A percentile compares a stretch with the other conserved stretches of the same genome.
Conservation (phyloP, 2,888 invertebrate species). For the Himalopsyche tibetana region DNA sequence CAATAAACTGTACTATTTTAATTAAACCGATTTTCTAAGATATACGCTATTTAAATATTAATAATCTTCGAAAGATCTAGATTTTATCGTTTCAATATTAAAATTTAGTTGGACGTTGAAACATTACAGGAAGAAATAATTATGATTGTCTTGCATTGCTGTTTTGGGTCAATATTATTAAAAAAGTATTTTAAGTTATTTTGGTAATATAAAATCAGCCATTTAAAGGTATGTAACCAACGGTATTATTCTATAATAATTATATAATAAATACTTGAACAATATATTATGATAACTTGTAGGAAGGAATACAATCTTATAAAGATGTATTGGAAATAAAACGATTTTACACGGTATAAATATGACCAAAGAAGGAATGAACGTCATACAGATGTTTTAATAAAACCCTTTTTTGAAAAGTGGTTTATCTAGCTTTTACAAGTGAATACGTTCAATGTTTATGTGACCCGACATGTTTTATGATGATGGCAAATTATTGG, state of each 20-base stretch:
- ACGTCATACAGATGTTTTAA: neutral
- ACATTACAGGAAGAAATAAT: neutral
- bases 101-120: neutral
- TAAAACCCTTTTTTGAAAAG: neutral
- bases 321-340: neutral
- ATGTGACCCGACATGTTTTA: too few relatives aligned
- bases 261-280: neutral
- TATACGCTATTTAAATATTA: too few relatives aligned
- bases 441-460: too few relatives aligned
- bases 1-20: too few relatives aligned
- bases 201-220: neutral
- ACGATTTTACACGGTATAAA: neutral
- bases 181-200: too few relatives aligned
- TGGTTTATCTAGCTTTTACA: constrained; percentile 2
- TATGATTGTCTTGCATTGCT: neutral
- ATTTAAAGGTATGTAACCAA: neutral
- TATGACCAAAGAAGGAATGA: neutral
- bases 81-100: too few relatives aligned
- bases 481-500: too few relatives aligned
- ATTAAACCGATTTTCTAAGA: too few relatives aligned
- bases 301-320: neutral
- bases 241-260: neutral
- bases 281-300: neutral
- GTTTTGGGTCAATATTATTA: neutral
- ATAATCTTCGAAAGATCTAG: too few relatives aligned